These are phyloP conservation scores for Syngnathus rostellatus DNA, from an alignment of 2,797 vertebrate genomes.

Conservation along the genomic window DNA sequence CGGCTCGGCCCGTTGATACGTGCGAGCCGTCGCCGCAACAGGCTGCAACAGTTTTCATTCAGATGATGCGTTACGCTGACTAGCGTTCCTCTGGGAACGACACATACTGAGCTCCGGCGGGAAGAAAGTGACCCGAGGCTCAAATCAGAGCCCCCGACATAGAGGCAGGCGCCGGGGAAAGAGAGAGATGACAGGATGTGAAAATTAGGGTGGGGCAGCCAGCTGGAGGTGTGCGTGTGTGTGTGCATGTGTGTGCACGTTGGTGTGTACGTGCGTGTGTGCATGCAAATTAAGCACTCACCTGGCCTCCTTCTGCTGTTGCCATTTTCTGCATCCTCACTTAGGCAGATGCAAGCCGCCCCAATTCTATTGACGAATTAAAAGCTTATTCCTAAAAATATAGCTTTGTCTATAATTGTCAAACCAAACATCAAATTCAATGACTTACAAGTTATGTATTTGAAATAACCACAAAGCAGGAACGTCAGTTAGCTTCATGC, in stretches of 20 bases:
- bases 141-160: constrained; percentile 36
- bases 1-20: constrained; percentile 48
- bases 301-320: constrained; percentile 47
- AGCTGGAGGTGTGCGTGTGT: constrained; percentile 41
- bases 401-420: no score
- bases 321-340: background rate
- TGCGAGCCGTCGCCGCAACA: constrained; percentile 39
- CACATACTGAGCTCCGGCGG: background rate
- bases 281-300: constrained; percentile 43
- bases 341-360: no score
- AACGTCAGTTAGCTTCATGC: no score
- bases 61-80: constrained; percentile 7
- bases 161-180: constrained; percentile 15
- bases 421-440: no score
- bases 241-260: constrained; percentile 39
- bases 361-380: no score
- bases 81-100: background rate
- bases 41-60: constrained; percentile 31
- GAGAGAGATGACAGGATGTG: constrained; percentile 25
- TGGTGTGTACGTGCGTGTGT: constrained; percentile 28
- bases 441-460: no score
- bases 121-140: constrained; percentile 24
- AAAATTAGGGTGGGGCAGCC: constrained; percentile 64
- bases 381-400: no score
- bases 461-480: no score